Evolutionary conservation across 2,888 invertebrate species (phyloP), one percentile per base, ranked within the genome.

Genomic region (Lingula anatina): DNA sequence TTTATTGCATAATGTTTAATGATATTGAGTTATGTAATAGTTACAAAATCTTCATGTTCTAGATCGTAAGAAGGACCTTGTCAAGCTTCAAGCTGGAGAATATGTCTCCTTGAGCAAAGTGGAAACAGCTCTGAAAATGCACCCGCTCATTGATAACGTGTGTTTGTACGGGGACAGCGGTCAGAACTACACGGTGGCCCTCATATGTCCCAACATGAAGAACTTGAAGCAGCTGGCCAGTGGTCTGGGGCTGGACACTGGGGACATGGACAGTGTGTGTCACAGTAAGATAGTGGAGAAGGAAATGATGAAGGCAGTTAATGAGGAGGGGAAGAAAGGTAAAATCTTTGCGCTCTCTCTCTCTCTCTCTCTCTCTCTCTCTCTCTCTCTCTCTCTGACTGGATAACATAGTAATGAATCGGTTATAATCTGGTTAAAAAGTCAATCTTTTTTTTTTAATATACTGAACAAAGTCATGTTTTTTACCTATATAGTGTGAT

Each of bases 21-120:
- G n/a, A n/a, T n/a, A n/a, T n/a, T n/a, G n/a, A n/a, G n/a, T n/a
- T n/a, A n/a, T n/a, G n/a, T n/a, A n/a, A n/a, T n/a, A n/a, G n/a
- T n/a, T n/a, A n/a, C n/a, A n/a, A n/a, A n/a, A n/a, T n/a, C 45
- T 28, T 18, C 31, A 20, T 43, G 26, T 59, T 62, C 9, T 79
- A 95, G 96, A 99, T 79, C 90, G 99, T 63, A 99, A 97, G 81
- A 99, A 99, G 81, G 99, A 99, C 81, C 83, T 99, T 62, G 94
- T 99, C 36, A 99, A 99, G 78, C 83, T 99, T 46, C 94, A 97
- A 78, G 89, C 91, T 26, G 99, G 99, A 57, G 99, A 99, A 79
- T 99, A 99, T 78, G 91, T 99, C 21, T 96, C 96, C 0, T 82
- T 99, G 44, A 95, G 94, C 55, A 95, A 94, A 80, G 93, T 96